Evolutionary conservation across 2,113 vertebrate species (phyloP), one percentile per base, ranked within the genome.

Genomic region (Neolamprologus modestus): DNA sequence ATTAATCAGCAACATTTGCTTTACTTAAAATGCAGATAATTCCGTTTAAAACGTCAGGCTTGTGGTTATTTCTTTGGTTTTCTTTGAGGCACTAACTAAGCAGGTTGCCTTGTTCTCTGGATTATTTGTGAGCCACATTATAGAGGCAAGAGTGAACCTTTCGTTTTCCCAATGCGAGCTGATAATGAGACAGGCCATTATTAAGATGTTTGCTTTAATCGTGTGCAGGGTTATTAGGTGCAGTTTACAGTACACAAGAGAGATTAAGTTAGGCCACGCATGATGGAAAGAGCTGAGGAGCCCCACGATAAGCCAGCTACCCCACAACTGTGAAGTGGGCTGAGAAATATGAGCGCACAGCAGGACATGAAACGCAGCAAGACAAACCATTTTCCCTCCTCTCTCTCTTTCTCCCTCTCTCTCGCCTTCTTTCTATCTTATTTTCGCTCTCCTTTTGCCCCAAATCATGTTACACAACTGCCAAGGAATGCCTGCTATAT

Each of bases 121-220:
- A 66, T 80, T 61, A 50, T 53, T 81, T 66, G 73, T 83, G 73
- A 85, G 68, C 84, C 85, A 87, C 87, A 83, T 59, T 81, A 57
- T 52, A 84, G 71, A 85, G 57, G 79, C 57, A 66, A 91, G 84
- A 84, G 17, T 40, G 68, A 85, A 71, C 35, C 57, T 24, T 82
- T 87, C 82, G 45, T 88, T 93, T 88, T 93, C 88, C 91, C 88
- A 85, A 89, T 84, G 92, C 31, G 87, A 90, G 86, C 16, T 91
- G 86, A 94, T 94, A 94, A 95, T 94, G 91, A 95, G 92, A 92
- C 84, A 82, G 86, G 88, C 87, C 66, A 26, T 85, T 92, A 93
- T 91, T 94, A 93, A 92, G 89, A 91, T 88, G 91, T 94, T 93
- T 94, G 91, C 91, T 94, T 94, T 95, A 93, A 93, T 94, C 88